These are phyloP conservation scores for Aplochiton taeniatus DNA, from an alignment of 2,797 vertebrate species.

Conservation along the genomic window DNA sequence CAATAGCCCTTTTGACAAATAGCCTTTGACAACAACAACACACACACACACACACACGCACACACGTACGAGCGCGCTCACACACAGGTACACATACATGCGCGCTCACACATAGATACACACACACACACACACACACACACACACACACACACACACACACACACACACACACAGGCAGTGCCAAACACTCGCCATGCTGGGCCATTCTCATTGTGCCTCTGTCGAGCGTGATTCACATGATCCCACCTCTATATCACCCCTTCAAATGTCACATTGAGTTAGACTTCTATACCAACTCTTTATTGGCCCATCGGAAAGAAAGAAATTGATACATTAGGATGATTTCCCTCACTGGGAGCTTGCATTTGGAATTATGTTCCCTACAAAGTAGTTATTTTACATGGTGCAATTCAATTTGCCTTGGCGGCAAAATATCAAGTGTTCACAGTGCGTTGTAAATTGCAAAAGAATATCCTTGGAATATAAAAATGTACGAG, in stretches of 20 bases:
- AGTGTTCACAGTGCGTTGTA: too few species aligned
- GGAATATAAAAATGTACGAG: too few species aligned
- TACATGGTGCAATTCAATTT: too few species aligned
- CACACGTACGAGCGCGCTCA: constrained; percentile 4
- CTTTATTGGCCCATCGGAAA: too few species aligned
- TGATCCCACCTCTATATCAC: constrained; percentile 6
- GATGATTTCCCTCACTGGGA: not conserved
- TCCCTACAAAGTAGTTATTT: too few species aligned
- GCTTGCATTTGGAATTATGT: too few species aligned
- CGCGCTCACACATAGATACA: not conserved
- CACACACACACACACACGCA: constrained; percentile 12
- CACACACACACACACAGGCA: constrained; percentile 5
- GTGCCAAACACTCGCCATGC: not conserved
- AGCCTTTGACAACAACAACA: constrained; percentile 38
- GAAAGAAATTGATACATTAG: not conserved
- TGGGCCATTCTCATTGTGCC: not conserved
- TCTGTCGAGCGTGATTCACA: not conserved
- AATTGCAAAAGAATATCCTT: too few species aligned
- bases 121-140: not conserved
- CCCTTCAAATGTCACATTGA: constrained; percentile 12
- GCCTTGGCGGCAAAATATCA: too few species aligned
- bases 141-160: constrained; percentile 1
- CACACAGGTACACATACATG: constrained; percentile 1
- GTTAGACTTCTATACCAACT: not conserved
- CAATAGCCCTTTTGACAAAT: constrained; percentile 50